Base-by-base conservation (phyloP, 2,113 vertebrate species). In the Tiliqua scincoides region DNA sequence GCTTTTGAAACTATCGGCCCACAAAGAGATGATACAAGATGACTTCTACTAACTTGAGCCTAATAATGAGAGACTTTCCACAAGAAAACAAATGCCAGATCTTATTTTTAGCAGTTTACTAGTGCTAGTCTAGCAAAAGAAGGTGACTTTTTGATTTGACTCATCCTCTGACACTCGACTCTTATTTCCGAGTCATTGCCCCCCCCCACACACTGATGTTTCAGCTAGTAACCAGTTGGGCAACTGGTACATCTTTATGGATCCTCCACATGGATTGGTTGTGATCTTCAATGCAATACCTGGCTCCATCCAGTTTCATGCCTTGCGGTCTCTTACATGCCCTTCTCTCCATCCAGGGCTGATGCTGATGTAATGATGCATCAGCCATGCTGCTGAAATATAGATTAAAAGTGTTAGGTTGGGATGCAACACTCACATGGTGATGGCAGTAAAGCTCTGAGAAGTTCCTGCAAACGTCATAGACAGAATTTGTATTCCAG, bases 1-100 rank as follows among this genome's bases (percentile, higher is more conserved):
- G 35, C 11, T 86, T 73, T 3, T 83, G 68, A 37, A 27, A 79
- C 40, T 0, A 1, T 79, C 85, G 83, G 86, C 0, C 86, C 91
- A 90, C 91, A 88, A 90, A 91, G 52, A 89, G 85, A 90, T 95
- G 90, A 86, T 79, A 78, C 52, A 73, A 90, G 67, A 87, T 76
- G 84, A 89, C 32, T 35, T 43, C 63, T 71, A 52, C 2, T 77
- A 68, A 79, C 27, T 65, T 65, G 40, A 84, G n/a, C 3, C 40
- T 61, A 35, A 76, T 43, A 4, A 61, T 85, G n/a, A 40, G 4
- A 20, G 18, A 11, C 52, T 40, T 78, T 59, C 35, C 48, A 85
- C 25, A n/a, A 23, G 32, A 76, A 6, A 11, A 20, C 12, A 30
- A 68, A 54, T 8, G 25, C 43, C 48, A 54, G 48, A 43, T 59